Conservation (phyloP, 2,797 vertebrate genomes). For the Sebastes reedi region DNA sequence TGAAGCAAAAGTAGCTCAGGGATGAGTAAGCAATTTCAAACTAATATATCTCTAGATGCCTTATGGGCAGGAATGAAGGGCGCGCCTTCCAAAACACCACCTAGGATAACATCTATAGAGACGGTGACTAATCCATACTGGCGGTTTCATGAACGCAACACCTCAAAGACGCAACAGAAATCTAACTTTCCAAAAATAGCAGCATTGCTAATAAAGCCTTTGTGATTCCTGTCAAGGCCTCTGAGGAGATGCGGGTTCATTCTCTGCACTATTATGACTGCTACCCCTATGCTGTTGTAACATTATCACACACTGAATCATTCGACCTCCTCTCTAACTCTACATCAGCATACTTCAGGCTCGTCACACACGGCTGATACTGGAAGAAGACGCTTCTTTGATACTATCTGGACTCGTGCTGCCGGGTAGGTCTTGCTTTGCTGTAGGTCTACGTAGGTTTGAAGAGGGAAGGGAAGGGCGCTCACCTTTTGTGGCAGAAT, state of each 20-base stretch:
- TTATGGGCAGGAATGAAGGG: constrained; percentile 24
- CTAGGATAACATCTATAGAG: constrained; percentile 42
- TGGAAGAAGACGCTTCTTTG: constrained; percentile 25
- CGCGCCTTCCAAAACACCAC: neutral
- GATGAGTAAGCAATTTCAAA: neutral
- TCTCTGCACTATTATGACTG: neutral
- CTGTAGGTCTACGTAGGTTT: neutral
- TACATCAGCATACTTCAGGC: neutral
- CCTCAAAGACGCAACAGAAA: constrained; percentile 34
- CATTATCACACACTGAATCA: constrained; percentile 42
- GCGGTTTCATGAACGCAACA: constrained; percentile 24
- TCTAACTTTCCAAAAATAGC: constrained; percentile 59
- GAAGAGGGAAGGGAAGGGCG: neutral
- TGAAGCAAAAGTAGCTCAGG: neutral
- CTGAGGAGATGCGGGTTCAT: constrained; percentile 24
- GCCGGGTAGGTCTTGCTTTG: neutral
- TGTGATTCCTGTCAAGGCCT: constrained; percentile 28
- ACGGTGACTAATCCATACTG: constrained; percentile 27
- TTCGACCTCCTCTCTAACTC: neutral
- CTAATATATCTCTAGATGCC: constrained; percentile 9
- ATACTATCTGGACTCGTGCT: constrained; percentile 41
- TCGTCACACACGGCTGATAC: constrained; percentile 19
- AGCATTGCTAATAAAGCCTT: constrained; percentile 32
- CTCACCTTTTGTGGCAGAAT: constrained; percentile 87
- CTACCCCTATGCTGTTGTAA: constrained; percentile 35